Evolutionary conservation across 2,888 invertebrate genomes (phyloP).

Genomic region (Himalopsyche japonica): DNA sequence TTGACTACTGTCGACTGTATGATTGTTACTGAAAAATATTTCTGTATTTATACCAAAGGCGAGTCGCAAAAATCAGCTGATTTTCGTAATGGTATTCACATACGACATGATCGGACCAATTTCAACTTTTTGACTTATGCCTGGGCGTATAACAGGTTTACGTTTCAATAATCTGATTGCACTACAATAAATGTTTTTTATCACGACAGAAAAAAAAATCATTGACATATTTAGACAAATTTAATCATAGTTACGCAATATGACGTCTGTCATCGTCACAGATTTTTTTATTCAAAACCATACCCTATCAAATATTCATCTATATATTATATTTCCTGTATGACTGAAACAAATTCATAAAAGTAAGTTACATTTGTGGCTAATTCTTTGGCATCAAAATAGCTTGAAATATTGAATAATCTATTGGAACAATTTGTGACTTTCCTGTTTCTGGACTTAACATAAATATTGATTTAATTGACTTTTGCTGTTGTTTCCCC

Average conservation of each 20-base stretch:
- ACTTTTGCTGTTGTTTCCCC: no score
- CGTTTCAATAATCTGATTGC: not conserved
- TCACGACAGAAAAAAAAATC: not conserved
- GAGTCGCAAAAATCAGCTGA: conserved; percentile 5
- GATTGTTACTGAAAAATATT: not conserved
- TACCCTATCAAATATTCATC: no score
- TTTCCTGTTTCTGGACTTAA: no score
- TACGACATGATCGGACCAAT: not conserved
- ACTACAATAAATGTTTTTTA: not conserved
- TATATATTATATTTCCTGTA: no score
- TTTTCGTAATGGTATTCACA: not conserved
- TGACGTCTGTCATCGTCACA: not conserved
- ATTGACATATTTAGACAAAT: not conserved
- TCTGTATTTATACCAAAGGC: not conserved
- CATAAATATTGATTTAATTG: no score
- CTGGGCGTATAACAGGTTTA: not conserved
- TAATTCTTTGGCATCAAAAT: no score
- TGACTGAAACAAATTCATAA: no score
- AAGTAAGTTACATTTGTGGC: no score
- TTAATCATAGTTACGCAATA: not conserved
- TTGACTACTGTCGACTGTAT: conserved; percentile 5
- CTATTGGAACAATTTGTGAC: no score
- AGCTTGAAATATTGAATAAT: no score
- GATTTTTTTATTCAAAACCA: no score
- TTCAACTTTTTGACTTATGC: not conserved